These are phyloP conservation scores for Campoplex capitator DNA, from an alignment of 2,888 invertebrate genomes.

Conservation along the genomic window DNA sequence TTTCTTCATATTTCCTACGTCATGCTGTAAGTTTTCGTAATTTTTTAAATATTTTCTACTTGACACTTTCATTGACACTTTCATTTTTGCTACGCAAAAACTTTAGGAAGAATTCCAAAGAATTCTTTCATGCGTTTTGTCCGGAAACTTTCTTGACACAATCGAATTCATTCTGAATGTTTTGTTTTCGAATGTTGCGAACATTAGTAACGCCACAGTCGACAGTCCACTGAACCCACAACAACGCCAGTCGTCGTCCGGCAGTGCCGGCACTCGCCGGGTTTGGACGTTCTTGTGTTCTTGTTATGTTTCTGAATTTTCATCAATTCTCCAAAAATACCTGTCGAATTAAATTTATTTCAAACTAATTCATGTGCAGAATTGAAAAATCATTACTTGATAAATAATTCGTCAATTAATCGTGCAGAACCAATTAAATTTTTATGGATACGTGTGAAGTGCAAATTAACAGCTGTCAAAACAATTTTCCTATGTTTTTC, in stretches of 20 bases:
- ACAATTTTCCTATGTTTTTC: neutral
- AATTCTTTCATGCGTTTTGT: too few relatives aligned
- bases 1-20: conserved; percentile 87
- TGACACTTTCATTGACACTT: neutral
- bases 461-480: neutral
- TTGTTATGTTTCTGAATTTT: neutral
- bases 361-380: neutral
- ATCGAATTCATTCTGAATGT: neutral
- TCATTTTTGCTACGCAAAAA: too few relatives aligned
- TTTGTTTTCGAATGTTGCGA: neutral
- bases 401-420: neutral
- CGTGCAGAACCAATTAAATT: neutral
- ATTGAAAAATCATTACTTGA: neutral
- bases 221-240: neutral
- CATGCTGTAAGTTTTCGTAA: conserved; percentile 86
- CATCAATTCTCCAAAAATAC: neutral
- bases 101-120: too few relatives aligned
- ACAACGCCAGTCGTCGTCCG: neutral
- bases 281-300: neutral
- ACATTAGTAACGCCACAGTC: neutral
- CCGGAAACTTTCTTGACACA: too few relatives aligned
- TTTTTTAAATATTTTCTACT: neutral
- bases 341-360: neutral
- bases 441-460: neutral
- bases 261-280: neutral